Conservation (phyloP, 2,113 vertebrate species). For the Mustela nigripes region DNA sequence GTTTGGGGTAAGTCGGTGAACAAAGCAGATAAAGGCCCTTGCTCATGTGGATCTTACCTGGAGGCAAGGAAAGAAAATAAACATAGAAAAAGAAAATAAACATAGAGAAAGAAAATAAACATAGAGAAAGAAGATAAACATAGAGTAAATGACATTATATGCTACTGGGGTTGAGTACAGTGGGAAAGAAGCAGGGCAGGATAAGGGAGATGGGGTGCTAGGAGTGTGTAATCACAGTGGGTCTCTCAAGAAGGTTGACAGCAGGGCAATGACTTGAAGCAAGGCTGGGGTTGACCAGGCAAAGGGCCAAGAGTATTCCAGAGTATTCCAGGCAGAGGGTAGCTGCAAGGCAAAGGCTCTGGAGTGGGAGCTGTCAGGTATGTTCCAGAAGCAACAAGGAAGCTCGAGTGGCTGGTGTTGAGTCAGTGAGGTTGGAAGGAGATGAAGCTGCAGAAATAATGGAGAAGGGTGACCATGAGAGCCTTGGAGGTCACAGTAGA, state of each 20-base stretch:
- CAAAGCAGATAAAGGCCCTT: background rate
- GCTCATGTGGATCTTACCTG: background rate
- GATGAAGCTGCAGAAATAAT: background rate
- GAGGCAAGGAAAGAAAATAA: background rate
- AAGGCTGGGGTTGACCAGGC: background rate
- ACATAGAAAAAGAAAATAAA: background rate
- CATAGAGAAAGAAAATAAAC: background rate
- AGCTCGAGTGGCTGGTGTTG: background rate
- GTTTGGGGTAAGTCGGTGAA: background rate
- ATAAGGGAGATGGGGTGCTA: background rate
- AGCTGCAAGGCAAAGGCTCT: background rate
- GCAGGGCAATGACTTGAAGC: background rate
- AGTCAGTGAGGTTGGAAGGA: background rate
- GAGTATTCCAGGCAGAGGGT: background rate
- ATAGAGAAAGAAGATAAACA: background rate
- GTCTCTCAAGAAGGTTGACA: background rate
- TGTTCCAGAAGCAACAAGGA: background rate
- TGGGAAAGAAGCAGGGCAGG: background rate
- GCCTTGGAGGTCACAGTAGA: background rate
- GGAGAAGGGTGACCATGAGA: background rate
- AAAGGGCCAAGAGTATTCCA: background rate
- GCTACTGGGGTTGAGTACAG: background rate
- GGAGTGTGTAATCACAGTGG: background rate
- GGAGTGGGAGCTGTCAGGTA: background rate
- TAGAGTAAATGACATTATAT: background rate